These are phyloP conservation scores for Aphidius gifuensis DNA, from an alignment of 1,140 invertebrate genomes.

Conservation along the genomic window DNA sequence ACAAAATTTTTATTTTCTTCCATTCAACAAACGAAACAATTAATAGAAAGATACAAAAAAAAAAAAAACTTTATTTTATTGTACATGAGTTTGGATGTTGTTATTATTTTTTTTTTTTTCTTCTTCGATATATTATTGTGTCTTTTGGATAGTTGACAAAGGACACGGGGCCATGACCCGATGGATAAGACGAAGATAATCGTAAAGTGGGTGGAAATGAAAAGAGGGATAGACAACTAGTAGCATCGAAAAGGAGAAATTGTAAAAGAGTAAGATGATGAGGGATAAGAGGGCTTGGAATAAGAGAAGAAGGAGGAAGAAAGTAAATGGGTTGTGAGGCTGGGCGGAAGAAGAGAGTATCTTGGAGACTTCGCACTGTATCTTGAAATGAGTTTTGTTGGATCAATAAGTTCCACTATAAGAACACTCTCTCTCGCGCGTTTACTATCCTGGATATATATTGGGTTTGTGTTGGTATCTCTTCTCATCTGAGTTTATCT, in stretches of 20 bases:
- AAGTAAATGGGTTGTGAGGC: constrained; percentile 12
- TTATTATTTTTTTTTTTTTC: no score
- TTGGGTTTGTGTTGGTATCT: constrained; percentile 27
- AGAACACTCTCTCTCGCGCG: constrained; percentile 49
- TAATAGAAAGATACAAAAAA: no score
- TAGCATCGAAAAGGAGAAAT: constrained; percentile 10
- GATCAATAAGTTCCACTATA: constrained; percentile 59
- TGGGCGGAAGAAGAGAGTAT: constrained; percentile 44
- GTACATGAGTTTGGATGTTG: no score
- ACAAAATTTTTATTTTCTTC: no score
- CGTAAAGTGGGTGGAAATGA: constrained; percentile 28
- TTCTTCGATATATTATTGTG: no score
- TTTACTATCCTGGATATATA: no score
- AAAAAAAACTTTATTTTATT: no score
- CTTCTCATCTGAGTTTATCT: constrained; percentile 47
- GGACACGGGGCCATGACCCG: background rate
- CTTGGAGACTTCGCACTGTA: constrained; percentile 59
- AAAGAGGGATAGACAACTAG: constrained; percentile 21
- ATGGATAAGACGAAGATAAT: background rate
- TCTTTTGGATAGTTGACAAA: background rate
- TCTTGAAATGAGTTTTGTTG: constrained; percentile 60
- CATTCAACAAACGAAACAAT: no score
- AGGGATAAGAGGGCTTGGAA: background rate
- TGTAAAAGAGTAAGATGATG: constrained; percentile 3
- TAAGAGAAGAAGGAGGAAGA: constrained; percentile 19